Evolutionary conservation across 2,888 invertebrate species (phyloP), one percentile per base, ranked within the genome.

Genomic region (Cataglyphis livida): DNA sequence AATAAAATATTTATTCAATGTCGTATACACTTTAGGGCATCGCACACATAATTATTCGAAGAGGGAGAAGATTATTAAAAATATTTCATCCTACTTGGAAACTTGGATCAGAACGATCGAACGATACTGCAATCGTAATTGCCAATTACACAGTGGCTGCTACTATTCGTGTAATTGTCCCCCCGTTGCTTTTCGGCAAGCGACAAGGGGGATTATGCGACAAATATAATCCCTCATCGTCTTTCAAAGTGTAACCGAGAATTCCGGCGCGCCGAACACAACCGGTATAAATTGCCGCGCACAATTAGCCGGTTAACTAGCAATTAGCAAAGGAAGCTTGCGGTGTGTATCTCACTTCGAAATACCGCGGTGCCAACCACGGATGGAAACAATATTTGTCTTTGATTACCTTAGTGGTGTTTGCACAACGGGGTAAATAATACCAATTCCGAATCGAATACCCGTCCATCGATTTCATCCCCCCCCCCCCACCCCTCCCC

Each of bases 401-500:
- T 92, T 91, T 91, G 91, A 92, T 92, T 92, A 92, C 89, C 87
- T 86, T 87, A 84, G 81, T 76, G n/a, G 83, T 90, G 90, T 91
- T 92, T 90, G 87, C 88, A 57, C 73, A 86, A 74, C 79, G 81
- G 83, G 68, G 85, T 85, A 91, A 89, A 91, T 88, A 90, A 85
- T 89, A 81, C 59, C 73, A 10, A 84, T 62, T 62, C 15, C 59
- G 25, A 28, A 35, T 41, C 68, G 68, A 78, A 78, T 25, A 25
- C 25, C 3, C 28, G 38, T 21, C 21, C 48, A 79, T 79, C 78
- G 70, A 79, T 79, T 79, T 68, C 68, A 0, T 2, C 15, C 7
- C 4, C 18, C 18, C 51, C 32, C 32, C 32, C n/a, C n/a, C n/a
- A n/a, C n/a, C n/a, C 25, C 25, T 25, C 25, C 25, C 25, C 25